Evolutionary conservation across 2,797 vertebrate species (phyloP), one percentile per base, ranked within the genome.

Genomic region (Streptopelia turtur): DNA sequence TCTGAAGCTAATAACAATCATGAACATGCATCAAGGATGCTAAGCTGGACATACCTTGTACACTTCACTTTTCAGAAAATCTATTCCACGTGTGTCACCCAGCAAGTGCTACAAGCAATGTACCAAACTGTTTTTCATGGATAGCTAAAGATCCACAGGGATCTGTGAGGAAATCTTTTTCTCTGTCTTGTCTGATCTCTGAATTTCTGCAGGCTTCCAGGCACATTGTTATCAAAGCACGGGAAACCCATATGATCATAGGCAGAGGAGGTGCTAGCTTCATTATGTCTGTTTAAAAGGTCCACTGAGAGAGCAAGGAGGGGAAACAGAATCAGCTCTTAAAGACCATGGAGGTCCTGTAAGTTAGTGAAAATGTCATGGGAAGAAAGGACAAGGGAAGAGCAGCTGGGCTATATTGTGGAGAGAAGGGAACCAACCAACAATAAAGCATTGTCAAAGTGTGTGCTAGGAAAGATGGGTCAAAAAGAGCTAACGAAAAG

Each of bases 131-230:
- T 53, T 91, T 85, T 94, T 78, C 72, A 23, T 37, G 35, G 49
- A 52, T 89, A 75, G 83, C 47, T 90, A 47, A 75, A 74, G 78
- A 82, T 94, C 83, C 55, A 6, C 35, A 72, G 91, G 30, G 30
- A 80, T 79, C 63, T 70, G 2, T 88, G 72, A 90, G 55, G 85
- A 93, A 90, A 77, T 64, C 39, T 94, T 77, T 72, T 28, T 80
- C 28, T 93, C 30, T 60, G 11, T 81, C n/a, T 88, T 47, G 22
- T 78, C 95, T 88, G 81, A 52, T 93, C 75, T 93, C 74, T 84
- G 83, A 83, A 87, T 95, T 91, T 96, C 70, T 89, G 35, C 82
- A 88, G 77, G 45, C 66, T 89, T 94, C 47, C 68, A 87, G 82
- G 61, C 71, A 93, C 66, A 37, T 78, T 60, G 37, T 85, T 94